Evolutionary conservation across 2,888 invertebrate species (phyloP), one percentile per base, ranked within the genome.

Genomic region (Pseudococcus viburni): DNA sequence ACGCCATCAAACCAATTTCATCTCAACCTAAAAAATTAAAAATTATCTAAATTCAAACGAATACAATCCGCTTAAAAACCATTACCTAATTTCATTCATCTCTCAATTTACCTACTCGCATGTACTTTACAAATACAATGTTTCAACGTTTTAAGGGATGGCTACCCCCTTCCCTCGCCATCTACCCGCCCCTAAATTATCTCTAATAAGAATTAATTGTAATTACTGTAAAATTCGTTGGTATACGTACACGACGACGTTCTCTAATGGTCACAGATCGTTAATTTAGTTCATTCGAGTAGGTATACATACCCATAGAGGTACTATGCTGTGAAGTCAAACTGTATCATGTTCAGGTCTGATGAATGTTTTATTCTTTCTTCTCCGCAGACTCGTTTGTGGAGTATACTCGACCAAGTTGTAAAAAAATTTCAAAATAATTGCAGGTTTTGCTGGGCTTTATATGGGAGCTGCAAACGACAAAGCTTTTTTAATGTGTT

Each of bases 401-500:
- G 8, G 17, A 33, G 46, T 17, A 33, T 11, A 68, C 3, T 9
- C 19, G 11, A 1, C 9, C 17, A 6, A 19, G 77, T 83, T 39
- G 46, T 83, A 46, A 46, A 73, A 42, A 80, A 83, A 83, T 83
- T 83, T 46, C 42, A 42, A 46, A 83, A 46, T 83, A 83, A 83
- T 83, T 83, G 80, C 19, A 46, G 39, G 80, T 83, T 83, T 46
- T 83, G 42, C 3, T 42, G 42, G 8, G 42, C 26, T 83, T 22
- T 46, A 83, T 42, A 83, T 42, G 33, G 33, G 17, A 73, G 17
- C 33, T 33, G 26, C 26, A 33, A 33, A 73, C 73, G 73, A 73
- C 73, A 73, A 83, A 83, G 33, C 46, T 11, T 46, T n/a, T 83
- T 83, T 83, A 83, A 83, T 83, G 80, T 46, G 80, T 83, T 83